Evolutionary conservation across 2,113 vertebrate genomes (phyloP), one percentile per base, ranked within the genome.

Genomic region (Osmerus eperlanus): DNA sequence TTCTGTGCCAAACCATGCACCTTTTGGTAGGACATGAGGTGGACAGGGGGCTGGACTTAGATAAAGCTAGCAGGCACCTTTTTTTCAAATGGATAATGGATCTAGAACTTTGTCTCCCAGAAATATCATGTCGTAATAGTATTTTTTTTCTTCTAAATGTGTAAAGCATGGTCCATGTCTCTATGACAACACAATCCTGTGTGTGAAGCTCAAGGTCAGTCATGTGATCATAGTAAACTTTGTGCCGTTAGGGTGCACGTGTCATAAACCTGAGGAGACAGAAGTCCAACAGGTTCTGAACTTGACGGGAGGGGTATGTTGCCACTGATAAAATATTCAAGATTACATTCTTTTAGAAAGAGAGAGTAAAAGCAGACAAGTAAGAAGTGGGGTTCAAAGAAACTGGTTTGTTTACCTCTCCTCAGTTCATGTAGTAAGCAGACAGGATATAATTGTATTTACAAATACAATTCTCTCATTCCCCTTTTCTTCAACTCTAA

Each of bases 131-230:
- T 9, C 2, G 41, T 36, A 36, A 4, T 36, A 4, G 7, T 36
- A 78, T 84, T 81, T 81, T 85, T 83, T 81, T 85, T 79, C 72
- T 74, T 74, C 71, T 78, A 81, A 76, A 78, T 70, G 75, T 85
- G 72, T 80, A 79, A 82, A 77, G 75, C 67, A 11, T 47, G 41
- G 41, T 7, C 41, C 61, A 82, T 72, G 84, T 83, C 89, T 77
- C 83, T 74, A 83, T 87, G 78, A 74, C 74, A 41, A 82, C 79
- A 67, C 73, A 63, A 67, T 78, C 73, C 73, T 73, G 74, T 65
- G 68, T 60, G 76, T 76, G 74, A 71, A 75, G 75, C 67, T 90
- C 84, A 89, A 89, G 87, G 88, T 91, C 87, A 80, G 71, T 78
- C 32, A 51, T 76, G 59, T 72, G 56, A 67, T 53, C 74, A 73